These are phyloP conservation scores for Selene dorsalis DNA, from an alignment of 2,797 vertebrate genomes.

Conservation along the genomic window DNA sequence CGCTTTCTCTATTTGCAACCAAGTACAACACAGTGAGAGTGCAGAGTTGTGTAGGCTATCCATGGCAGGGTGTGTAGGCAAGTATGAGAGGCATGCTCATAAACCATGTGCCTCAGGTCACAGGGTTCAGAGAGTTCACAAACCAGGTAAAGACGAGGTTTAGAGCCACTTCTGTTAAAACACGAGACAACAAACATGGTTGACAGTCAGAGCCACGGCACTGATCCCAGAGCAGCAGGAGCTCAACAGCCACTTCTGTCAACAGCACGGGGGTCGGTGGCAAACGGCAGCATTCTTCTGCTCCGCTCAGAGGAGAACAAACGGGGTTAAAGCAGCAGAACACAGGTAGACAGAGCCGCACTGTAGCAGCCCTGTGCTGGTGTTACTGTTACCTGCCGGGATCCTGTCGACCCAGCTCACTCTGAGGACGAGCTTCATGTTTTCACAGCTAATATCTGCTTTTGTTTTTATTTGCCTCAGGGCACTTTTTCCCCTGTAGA, in stretches of 20 bases:
- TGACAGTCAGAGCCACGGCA: no score
- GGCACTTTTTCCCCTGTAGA: neutral
- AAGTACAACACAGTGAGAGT: neutral
- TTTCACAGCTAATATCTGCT: neutral
- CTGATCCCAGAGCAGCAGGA: no score
- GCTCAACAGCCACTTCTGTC: no score
- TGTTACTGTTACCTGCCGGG: no score
- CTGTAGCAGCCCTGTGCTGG: no score
- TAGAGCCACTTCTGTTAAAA: constrained; percentile 2
- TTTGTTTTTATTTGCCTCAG: neutral
- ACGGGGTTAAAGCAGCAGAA: no score
- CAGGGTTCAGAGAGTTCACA: constrained; percentile 2
- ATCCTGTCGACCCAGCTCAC: no score
- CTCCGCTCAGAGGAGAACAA: no score
- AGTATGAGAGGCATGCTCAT: constrained; percentile 9
- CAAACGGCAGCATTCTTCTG: no score
- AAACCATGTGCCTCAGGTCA: constrained; percentile 5
- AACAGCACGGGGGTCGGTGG: no score
- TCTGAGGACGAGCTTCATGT: neutral
- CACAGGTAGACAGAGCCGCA: no score
- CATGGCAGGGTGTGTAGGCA: neutral
- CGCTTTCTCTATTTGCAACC: neutral
- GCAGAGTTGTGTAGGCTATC: neutral
- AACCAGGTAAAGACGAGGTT: neutral
- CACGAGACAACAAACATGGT: no score